A percentile compares a stretch with the other conserved stretches of the same genome.
These are phyloP conservation scores for Borostomias antarcticus DNA, from an alignment of 2,797 vertebrate genomes.

Conservation along the genomic window DNA sequence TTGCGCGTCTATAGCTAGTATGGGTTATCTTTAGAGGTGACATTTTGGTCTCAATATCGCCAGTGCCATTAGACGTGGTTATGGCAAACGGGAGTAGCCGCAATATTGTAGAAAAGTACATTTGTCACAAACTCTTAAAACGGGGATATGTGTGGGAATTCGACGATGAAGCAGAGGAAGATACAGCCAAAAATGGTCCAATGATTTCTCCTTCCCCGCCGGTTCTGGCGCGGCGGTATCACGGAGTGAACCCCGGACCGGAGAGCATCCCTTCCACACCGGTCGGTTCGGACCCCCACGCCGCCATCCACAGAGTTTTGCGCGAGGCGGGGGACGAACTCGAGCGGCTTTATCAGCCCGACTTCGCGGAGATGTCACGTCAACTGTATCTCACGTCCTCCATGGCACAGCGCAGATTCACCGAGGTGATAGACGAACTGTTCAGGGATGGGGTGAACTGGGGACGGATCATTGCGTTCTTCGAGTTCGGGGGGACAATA, in stretches of 20 bases:
- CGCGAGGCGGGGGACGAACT: constrained; percentile 94
- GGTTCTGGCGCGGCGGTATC: constrained; percentile 65
- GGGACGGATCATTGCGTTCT: constrained; percentile 98
- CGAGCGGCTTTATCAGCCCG: constrained; percentile 88
- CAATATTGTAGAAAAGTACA: constrained; percentile 92
- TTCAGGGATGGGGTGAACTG: constrained; percentile 98
- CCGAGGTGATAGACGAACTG: constrained; percentile 94
- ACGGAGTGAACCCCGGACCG: constrained; percentile 52
- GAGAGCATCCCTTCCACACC: constrained; percentile 50
- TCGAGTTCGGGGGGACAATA: constrained; percentile 96
- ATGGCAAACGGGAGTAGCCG: constrained; percentile 85
- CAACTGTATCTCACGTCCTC: constrained; percentile 90
- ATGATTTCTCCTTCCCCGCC: constrained; percentile 55
- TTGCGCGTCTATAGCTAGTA: constrained; percentile 14
- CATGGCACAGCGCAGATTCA: constrained; percentile 88
- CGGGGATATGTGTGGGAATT: constrained; percentile 88
- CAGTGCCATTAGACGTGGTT: constrained; percentile 58
- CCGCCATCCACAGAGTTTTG: constrained; percentile 84
- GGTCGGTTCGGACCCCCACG: constrained; percentile 55
- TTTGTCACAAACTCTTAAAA: constrained; percentile 95
- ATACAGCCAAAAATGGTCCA: constrained; percentile 67
- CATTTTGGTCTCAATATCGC: constrained; percentile 8
- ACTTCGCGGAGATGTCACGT: constrained; percentile 94
- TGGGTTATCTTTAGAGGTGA: neutral
- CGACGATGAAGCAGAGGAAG: constrained; percentile 50